Base-by-base conservation (phyloP, 2,797 vertebrate species). In the Galagoides demidoff region DNA sequence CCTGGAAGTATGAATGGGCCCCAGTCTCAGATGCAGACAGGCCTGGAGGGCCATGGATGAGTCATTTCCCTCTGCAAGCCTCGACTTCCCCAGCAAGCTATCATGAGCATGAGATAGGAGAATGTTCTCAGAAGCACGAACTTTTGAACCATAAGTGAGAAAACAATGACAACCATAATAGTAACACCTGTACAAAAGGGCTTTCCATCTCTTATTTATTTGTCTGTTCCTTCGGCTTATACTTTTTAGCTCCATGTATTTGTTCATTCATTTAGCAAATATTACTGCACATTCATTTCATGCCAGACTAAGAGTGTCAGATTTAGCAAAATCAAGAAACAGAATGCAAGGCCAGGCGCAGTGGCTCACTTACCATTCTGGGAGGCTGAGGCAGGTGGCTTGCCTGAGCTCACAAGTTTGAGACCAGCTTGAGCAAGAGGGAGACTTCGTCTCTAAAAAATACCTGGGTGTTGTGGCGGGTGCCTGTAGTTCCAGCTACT, bases 51-150 rank as follows among this genome's bases (percentile, higher is more conserved):
- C 90, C 92, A 55, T 52, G 81, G 55, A 49, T 95, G 94, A 96
- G 86, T 97, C 97, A 96, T 39, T 93, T 88, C 68, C 78, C 45
- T n/a, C 77, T 31, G 37, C 66, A 66, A 52, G 76, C 63, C 92
- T 68, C 1, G 0, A 66, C 27, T 23, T 70, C 71, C 85, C 76
- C 34, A 7, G 43, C 2, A 17, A 45, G 55, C 79, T 29, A 34
- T 64, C 25, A 0, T 34, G 37, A 71, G 76, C 74, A 92, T 52
- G 45, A 10, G 68, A 87, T 7, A n/a, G 63, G 22, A 68, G n/a
- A 78, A 85, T 70, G 82, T 83, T 93, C 85, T 82, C 19, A 34
- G 86, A 84, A 92, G 94, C 88, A 89, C 57, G 81, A 27, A 25
- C 37, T 64, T 79, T 27, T 57, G 83, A 93, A 70, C 61, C n/a